Evolutionary conservation across 2,113 vertebrate species (phyloP).

Genomic region (Phalacrocorax brasilianus): DNA sequence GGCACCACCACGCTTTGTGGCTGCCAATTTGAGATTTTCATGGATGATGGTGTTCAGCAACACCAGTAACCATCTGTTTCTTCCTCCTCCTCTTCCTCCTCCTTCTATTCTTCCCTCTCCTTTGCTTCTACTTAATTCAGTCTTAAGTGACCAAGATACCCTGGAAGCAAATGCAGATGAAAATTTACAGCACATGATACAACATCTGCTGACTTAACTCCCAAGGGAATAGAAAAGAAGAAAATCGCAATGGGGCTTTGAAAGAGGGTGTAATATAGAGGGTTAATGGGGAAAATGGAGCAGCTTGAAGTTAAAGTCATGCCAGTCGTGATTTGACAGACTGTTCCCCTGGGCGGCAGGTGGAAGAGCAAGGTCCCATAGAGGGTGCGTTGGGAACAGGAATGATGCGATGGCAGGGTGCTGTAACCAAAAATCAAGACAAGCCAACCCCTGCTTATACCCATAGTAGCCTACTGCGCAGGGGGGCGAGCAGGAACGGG

Average conservation of each 20-base stretch:
- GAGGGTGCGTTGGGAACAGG: neutral
- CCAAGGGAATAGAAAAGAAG: neutral
- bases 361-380: neutral
- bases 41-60: neutral
- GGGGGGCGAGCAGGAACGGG: neutral
- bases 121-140: neutral
- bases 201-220: neutral
- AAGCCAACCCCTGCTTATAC: neutral
- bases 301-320: neutral
- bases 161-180: neutral
- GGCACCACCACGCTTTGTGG: neutral
- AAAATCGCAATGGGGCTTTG: neutral
- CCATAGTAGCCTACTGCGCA: neutral
- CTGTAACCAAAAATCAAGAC: neutral
- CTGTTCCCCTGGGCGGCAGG: neutral
- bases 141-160: neutral
- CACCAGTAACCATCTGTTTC: constrained; percentile 8
- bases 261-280: neutral
- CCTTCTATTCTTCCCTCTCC: neutral
- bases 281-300: neutral
- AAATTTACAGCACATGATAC: neutral
- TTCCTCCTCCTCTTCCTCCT: neutral
- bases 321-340: neutral
- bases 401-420: neutral
- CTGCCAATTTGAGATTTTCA: neutral